These are phyloP conservation scores for Benitochromis conjunctus DNA, from an alignment of 2,113 vertebrate species.

Conservation along the genomic window DNA sequence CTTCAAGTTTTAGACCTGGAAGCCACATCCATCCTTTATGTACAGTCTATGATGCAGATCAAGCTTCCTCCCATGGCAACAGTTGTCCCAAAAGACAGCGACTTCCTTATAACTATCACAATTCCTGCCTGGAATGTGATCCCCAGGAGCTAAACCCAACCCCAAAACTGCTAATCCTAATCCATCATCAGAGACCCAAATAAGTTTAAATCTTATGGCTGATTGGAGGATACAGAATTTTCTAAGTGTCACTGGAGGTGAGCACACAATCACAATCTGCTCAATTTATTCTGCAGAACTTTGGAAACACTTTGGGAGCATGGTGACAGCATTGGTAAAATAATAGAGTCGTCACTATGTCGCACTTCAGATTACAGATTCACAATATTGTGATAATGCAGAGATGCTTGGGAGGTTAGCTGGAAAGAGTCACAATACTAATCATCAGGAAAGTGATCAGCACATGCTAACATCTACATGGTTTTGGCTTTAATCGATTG, in stretches of 20 bases:
- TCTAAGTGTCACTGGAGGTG: neutral
- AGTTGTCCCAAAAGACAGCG: neutral
- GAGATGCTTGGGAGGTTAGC: neutral
- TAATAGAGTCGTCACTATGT: neutral
- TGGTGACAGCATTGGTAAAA: neutral
- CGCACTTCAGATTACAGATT: neutral
- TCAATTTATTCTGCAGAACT: neutral
- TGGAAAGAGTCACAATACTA: neutral
- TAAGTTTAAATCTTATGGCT: neutral
- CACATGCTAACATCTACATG: neutral
- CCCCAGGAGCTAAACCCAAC: neutral
- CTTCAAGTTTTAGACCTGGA: neutral
- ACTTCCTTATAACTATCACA: neutral
- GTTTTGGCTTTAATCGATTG: neutral
- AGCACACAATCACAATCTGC: neutral
- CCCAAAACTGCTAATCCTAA: neutral
- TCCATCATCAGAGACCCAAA: neutral
- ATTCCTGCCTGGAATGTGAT: neutral
- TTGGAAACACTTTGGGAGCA: neutral
- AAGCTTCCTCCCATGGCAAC: neutral
- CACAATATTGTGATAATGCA: neutral
- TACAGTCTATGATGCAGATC: neutral
- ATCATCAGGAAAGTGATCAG: neutral
- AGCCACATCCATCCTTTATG: neutral
- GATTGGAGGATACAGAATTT: neutral